Evolutionary conservation across 2,888 invertebrate species (phyloP), one percentile per base, ranked within the genome.

Genomic region (Tiphia femorata): DNA sequence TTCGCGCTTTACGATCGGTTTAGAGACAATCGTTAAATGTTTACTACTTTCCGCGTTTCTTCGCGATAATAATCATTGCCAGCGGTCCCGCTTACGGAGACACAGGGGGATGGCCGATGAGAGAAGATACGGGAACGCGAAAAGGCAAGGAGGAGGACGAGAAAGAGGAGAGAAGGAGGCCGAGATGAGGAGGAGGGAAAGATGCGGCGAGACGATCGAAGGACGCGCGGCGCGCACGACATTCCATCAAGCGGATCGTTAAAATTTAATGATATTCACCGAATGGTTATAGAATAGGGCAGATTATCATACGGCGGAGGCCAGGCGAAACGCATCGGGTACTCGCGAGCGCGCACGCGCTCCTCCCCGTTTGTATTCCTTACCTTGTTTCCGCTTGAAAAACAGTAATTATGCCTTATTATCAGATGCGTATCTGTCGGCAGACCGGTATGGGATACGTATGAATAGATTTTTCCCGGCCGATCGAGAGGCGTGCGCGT

Each of bases 221-320:
- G 67, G 70, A 70, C 62, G 49, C 14, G 8, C 52, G 38, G 12
- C 47, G 21, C 40, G 35, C 55, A 56, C 49, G 52, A 47, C 65
- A 44, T 61, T 57, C 53, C 63, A 48, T 48, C 23, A 52, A 49
- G 56, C 43, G 56, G 49, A 68, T 70, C 71, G 71, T 70, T 65
- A 70, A 67, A 68, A 59, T 56, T 58, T 70, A 67, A 70, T 58
- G 71, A 71, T 68, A 70, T 68, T 70, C 63, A 54, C 56, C 52
- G 60, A 58, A 67, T 61, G 63, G 40, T 55, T 65, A 58, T 57
- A 65, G 67, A 70, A 70, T 64, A 67, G 70, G 64, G 58, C 52
- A 54, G 62, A 69, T 69, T 70, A 70, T 69, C 64, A 66, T 70
- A 62, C 53, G 52, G 14, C 57, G 69, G 66, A 66, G 68, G 63